These are phyloP conservation scores for Drosophila kepulauana DNA, from an alignment of 1,140 invertebrate genomes.

Conservation along the genomic window DNA sequence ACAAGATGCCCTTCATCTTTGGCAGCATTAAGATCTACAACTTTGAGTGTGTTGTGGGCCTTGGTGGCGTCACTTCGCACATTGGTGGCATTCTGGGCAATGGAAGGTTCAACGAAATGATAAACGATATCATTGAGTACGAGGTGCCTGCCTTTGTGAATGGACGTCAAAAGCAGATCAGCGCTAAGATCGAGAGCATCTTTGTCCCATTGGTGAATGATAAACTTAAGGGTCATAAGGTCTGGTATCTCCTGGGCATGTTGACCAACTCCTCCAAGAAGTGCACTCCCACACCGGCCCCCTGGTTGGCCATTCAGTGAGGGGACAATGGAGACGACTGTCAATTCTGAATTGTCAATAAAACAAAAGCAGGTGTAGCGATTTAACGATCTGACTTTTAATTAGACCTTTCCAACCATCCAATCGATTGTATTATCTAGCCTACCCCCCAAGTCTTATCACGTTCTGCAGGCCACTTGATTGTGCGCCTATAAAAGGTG, in stretches of 20 bases:
- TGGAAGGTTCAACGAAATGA: constrained; percentile 67
- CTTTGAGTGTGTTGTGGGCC: constrained; percentile 57
- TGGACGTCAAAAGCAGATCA: constrained; percentile 68
- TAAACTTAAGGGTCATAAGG: constrained; percentile 68
- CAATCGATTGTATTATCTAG: constrained; percentile 43
- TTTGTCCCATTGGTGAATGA: constrained; percentile 70
- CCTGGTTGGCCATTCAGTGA: constrained; percentile 67
- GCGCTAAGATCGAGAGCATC: constrained; percentile 55
- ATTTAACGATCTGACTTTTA: constrained; percentile 54
- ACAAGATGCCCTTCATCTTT: constrained; percentile 81
- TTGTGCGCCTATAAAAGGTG: constrained; percentile 59
- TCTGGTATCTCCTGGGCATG: constrained; percentile 70
- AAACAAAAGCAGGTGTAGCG: constrained; percentile 47
- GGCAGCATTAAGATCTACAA: constrained; percentile 82
- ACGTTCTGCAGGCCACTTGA: neutral
- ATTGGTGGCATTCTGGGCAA: constrained; percentile 78
- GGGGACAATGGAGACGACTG: neutral
- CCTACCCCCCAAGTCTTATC: constrained; percentile 43
- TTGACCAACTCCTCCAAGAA: constrained; percentile 28
- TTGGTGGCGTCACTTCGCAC: constrained; percentile 71
- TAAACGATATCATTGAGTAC: constrained; percentile 74
- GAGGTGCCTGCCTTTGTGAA: constrained; percentile 73
- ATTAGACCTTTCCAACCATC: constrained; percentile 42
- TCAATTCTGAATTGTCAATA: constrained; percentile 21
- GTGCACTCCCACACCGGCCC: constrained; percentile 69